These are phyloP conservation scores for Brachypteracias leptosomus DNA, from an alignment of 2,113 vertebrate genomes.

Conservation along the genomic window DNA sequence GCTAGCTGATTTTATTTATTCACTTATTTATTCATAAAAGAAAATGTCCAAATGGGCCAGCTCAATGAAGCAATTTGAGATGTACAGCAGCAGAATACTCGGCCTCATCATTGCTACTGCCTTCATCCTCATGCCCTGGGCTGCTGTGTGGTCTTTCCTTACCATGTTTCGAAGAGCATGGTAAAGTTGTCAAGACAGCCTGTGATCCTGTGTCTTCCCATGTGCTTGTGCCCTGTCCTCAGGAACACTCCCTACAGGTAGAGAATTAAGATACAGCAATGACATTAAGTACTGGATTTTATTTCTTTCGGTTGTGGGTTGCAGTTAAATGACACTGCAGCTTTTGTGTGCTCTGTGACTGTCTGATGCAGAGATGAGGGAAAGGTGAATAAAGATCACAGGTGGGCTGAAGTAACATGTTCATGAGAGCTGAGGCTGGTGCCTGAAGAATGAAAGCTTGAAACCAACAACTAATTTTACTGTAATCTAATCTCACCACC, in stretches of 20 bases:
- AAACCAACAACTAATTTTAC: not conserved
- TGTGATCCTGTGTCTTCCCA: not conserved
- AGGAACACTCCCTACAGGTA: not conserved
- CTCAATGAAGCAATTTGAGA: not conserved
- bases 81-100: not conserved
- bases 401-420: not conserved
- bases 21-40: not conserved
- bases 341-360: not conserved
- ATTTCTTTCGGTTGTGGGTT: not conserved
- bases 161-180: accelerated
- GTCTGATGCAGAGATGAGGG: not conserved
- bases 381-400: not conserved
- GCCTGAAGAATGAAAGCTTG: not conserved
- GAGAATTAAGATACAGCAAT: not conserved
- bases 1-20: slow-evolving; percentile 12
- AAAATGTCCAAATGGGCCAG: not conserved
- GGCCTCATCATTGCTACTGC: accelerated
- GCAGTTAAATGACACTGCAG: not conserved
- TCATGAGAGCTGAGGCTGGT: not conserved
- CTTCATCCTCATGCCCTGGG: accelerated
- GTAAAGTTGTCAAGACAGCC: not conserved
- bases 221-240: not conserved
- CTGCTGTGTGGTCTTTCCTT: not conserved
- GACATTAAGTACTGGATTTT: not conserved
- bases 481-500: slow-evolving; percentile 25